Percentiles rank a stretch among this genome's conserved stretches.
phyloP scores from a whole-genome alignment of 2,888 invertebrate genomes.

The Thereva unica region DNA sequence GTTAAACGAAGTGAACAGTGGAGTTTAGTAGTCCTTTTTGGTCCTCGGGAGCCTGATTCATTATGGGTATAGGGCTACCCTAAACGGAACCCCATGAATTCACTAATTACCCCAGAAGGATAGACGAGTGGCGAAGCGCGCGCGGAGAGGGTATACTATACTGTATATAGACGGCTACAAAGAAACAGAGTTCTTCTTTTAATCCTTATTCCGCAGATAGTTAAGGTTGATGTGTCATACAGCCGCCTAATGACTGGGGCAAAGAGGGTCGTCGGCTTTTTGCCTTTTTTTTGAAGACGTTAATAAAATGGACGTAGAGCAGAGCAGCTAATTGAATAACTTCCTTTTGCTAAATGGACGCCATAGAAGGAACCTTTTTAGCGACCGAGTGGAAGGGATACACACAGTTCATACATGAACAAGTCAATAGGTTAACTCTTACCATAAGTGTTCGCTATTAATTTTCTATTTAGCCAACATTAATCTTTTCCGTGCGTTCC shows the following conservation, averaged over 20 bases:
- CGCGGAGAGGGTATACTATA: too few species aligned
- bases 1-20: neutral
- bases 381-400: neutral
- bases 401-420: neutral
- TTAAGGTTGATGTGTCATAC: constrained; percentile 26
- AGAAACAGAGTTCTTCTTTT: constrained; percentile 15
- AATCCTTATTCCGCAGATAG: constrained; percentile 27
- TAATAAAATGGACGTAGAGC: constrained; percentile 30
- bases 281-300: constrained; percentile 20
- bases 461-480: constrained; percentile 27
- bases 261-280: constrained; percentile 14
- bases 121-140: neutral
- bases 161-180: too few species aligned
- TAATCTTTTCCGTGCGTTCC: constrained; percentile 11
- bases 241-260: constrained; percentile 27
- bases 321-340: constrained; percentile 30
- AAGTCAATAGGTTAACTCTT: constrained; percentile 24
- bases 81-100: constrained; percentile 29
- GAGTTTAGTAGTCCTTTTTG: neutral
- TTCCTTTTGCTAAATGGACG: constrained; percentile 6
- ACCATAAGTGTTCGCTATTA: constrained; percentile 23
- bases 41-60: neutral
- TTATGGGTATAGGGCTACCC: neutral
- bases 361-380: neutral
- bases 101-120: constrained; percentile 18